phyloP scores from a whole-genome alignment of 2,113 vertebrate species.

The Ctenomys sociabilis region DNA sequence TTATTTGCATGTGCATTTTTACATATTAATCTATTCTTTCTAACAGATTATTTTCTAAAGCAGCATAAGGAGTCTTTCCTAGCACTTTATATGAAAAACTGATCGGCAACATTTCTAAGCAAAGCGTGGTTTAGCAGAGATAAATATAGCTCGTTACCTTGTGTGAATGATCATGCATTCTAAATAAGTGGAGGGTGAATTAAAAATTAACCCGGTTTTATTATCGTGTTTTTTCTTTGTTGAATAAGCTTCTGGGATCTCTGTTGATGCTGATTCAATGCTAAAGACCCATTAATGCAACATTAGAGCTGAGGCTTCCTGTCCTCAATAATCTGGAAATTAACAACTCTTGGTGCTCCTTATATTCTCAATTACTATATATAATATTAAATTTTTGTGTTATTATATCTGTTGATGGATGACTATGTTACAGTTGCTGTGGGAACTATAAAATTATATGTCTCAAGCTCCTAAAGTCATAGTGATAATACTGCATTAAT shows the following conservation, averaged over 20 bases:
- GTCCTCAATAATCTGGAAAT: constrained; percentile 69
- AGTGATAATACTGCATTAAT: constrained; percentile 78
- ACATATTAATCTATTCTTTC: constrained; percentile 53
- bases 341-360: constrained; percentile 68
- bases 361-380: constrained; percentile 76
- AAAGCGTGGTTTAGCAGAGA: constrained; percentile 46
- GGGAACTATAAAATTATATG: constrained; percentile 74
- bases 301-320: constrained; percentile 53
- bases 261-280: constrained; percentile 48
- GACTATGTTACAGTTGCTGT: constrained; percentile 69
- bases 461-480: constrained; percentile 78
- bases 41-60: constrained; percentile 42
- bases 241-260: constrained; percentile 34
- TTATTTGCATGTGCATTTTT: constrained; percentile 35
- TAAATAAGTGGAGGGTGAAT: background rate
- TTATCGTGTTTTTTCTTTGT: constrained; percentile 59
- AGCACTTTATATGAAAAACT: constrained; percentile 42
- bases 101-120: constrained; percentile 45
- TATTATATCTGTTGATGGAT: constrained; percentile 74
- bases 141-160: constrained; percentile 15
- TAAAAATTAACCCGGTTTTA: constrained; percentile 62
- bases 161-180: constrained; percentile 9
- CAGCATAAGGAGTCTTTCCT: constrained; percentile 6
- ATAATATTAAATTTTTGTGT: constrained; percentile 71
- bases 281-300: constrained; percentile 69